phyloP scores from a whole-genome alignment of 1,140 invertebrate species.

The Pachyrhynchus sulphureomaculatus region DNA sequence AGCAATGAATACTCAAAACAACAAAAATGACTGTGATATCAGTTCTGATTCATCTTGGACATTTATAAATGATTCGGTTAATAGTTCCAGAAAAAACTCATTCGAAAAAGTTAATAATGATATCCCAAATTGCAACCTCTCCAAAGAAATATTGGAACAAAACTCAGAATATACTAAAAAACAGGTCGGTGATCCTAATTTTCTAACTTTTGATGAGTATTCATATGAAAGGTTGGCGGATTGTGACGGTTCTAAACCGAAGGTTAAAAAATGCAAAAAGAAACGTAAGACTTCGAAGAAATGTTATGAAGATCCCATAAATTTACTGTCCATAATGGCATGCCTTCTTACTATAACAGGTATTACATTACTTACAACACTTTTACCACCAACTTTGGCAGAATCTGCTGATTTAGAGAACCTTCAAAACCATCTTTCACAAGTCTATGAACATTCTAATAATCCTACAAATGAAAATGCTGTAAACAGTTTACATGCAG shows the following conservation, averaged over 20 bases:
- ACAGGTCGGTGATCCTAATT: neutral
- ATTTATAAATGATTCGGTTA: slow-evolving; percentile 7
- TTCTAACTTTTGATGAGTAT: neutral
- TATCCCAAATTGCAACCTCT: neutral
- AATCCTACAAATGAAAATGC: slow-evolving; percentile 11
- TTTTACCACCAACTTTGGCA: slow-evolving; percentile 6
- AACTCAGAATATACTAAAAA: neutral
- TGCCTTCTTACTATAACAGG: slow-evolving; percentile 25
- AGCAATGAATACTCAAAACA: slow-evolving; percentile 4
- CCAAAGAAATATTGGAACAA: slow-evolving; percentile 4
- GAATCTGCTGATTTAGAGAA: slow-evolving; percentile 1
- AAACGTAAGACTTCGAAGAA: neutral
- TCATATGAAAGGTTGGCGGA: neutral
- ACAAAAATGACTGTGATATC: slow-evolving; percentile 16
- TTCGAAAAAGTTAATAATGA: slow-evolving; percentile 3
- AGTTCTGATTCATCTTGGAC: slow-evolving; percentile 33
- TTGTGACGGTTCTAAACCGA: neutral
- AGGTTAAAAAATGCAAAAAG: neutral
- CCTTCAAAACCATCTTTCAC: neutral
- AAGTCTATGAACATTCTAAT: slow-evolving; percentile 5
- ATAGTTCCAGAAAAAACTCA: slow-evolving; percentile 13
- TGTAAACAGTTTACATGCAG: neutral
- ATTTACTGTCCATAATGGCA: slow-evolving; percentile 21
- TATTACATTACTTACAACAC: slow-evolving; percentile 10
- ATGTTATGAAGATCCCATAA: neutral